Evolutionary conservation across 2,888 invertebrate species (phyloP), one percentile per base, ranked within the genome.

Genomic region (Drosophila sordidula): DNA sequence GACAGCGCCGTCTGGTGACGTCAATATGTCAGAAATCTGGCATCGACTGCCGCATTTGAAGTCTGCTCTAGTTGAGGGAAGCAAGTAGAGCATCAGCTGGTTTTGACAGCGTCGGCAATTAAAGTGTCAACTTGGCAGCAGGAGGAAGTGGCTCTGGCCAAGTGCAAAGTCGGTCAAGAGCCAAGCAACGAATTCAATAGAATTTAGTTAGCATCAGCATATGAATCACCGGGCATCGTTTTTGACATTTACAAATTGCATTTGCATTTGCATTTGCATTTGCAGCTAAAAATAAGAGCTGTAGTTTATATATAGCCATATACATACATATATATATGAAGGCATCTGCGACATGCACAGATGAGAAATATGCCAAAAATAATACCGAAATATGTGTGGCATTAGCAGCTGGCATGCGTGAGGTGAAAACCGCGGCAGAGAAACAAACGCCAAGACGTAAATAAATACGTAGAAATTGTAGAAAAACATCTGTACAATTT

Each of bases 61-160:
- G 34, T 39, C 11, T 47, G 26, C 22, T 25, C 59, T 38, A 45
- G 39, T 50, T 57, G 12, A 42, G 64, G 54, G 41, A 70, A 56
- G 64, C 56, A 82, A 65, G 45, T 52, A 56, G 72, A 76, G 58
- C 78, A 69, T 69, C 87, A 76, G 73, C 74, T 87, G 83, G 56
- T 79, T 52, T 70, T 76, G 89, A 86, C 83, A 88, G 80, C 65
- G 16, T 65, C 70, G 80, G 80, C 87, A 86, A 88, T 83, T 88
- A 86, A 75, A 70, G 49, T 86, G 80, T 86, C 80, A 72, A 46
- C 26, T n/a, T 50, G 55, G 29, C 58, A 61, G 34, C 38, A 62
- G 52, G 32, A 71, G 56, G 39, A 57, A 42, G 44, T 44, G 6
- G 26, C 50, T 58, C 38, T 26, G 25, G 14, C 11, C 32, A n/a